These are phyloP conservation scores for Leptopilina boulardi DNA, from an alignment of 1,140 invertebrate species.

Conservation along the genomic window DNA sequence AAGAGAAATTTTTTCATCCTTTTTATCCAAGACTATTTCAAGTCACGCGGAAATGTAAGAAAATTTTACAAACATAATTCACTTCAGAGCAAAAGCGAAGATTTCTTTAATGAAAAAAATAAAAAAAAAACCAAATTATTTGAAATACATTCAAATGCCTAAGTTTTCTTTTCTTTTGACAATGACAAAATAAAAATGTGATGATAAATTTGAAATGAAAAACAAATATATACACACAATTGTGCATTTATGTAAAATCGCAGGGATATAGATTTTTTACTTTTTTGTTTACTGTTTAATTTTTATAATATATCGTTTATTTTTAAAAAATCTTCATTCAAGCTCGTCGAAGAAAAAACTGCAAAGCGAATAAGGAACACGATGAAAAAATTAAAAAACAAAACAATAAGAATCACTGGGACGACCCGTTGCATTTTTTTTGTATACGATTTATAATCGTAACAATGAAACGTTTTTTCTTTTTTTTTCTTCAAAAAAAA, in stretches of 20 bases:
- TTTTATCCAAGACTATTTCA: conserved; percentile 25
- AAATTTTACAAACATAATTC: background rate
- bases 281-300: background rate
- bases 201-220: background rate
- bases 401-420: conserved; percentile 21
- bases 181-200: background rate
- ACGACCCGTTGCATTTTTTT: conserved; percentile 14
- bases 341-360: conserved; percentile 27
- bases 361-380: conserved; percentile 22
- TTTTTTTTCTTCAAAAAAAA: no score
- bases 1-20: background rate
- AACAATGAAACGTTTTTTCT: background rate
- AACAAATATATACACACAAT: background rate
- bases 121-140: background rate
- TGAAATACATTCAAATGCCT: no score
- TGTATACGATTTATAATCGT: conserved; percentile 19
- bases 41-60: background rate
- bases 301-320: conserved; percentile 23
- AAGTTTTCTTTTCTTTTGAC: no score
- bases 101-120: background rate
- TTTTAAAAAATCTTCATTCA: conserved; percentile 24
- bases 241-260: background rate
- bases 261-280: conserved; percentile 4
- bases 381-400: background rate
- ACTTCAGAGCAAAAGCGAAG: background rate